A percentile compares a stretch with the other conserved stretches of the same genome.
Evolutionary conservation across 2,113 vertebrate genomes (phyloP).

Genomic region (Rhodinocichla rosea): DNA sequence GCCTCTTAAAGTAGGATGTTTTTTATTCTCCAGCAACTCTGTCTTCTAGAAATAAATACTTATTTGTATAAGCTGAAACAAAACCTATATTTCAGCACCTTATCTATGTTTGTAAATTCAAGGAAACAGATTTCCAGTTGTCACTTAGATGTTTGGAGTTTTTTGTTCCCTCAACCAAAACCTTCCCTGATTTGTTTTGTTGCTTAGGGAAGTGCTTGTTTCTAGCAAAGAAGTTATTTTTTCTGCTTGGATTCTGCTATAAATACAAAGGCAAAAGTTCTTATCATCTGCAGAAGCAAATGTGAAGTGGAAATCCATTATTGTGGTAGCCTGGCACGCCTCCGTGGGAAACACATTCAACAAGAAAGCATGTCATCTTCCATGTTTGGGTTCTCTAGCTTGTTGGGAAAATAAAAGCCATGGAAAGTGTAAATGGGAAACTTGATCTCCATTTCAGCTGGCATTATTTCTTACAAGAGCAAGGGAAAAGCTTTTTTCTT

Average conservation of each 20-base stretch:
- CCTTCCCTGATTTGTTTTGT: not conserved
- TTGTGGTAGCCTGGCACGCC: not conserved
- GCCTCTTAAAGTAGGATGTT: not conserved
- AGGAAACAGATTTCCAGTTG: constrained; percentile 6
- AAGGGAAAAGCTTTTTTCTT: not conserved
- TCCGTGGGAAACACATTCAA: not conserved
- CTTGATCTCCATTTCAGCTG: constrained; percentile 19
- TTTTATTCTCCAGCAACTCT: constrained; percentile 13
- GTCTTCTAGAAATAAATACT: constrained; percentile 1
- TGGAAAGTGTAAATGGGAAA: constrained; percentile 21
- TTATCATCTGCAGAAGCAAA: not conserved
- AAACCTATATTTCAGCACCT: constrained; percentile 1
- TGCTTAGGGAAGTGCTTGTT: not conserved
- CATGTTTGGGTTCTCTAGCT: not conserved
- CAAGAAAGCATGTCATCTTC: not conserved
- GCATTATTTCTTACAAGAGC: not conserved
- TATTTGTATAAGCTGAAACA: constrained; percentile 16
- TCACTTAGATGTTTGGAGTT: not conserved
- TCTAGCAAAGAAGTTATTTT: not conserved
- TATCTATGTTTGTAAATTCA: constrained; percentile 20
- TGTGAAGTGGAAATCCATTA: not conserved
- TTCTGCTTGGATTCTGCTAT: not conserved
- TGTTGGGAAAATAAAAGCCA: not conserved
- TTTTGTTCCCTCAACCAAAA: not conserved
- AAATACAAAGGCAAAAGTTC: not conserved